Evolutionary conservation across 2,888 invertebrate genomes (phyloP).

Genomic region (Cheilosia impressa): DNA sequence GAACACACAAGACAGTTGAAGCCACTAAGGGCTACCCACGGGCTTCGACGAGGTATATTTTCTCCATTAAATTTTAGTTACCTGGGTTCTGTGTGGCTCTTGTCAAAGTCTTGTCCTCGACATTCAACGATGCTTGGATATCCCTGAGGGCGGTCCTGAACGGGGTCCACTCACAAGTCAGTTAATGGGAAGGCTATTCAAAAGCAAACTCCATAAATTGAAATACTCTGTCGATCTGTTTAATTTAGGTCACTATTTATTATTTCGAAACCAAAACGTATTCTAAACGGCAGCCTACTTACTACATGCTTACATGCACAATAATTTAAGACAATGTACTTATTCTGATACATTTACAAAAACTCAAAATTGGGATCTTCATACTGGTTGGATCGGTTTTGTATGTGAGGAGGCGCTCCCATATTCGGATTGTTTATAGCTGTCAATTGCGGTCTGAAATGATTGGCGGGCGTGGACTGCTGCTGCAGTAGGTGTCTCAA

Average conservation of each 20-base stretch:
- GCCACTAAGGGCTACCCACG: too few species aligned
- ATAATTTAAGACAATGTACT: background rate
- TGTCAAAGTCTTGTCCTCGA: too few species aligned
- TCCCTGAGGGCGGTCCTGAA: too few species aligned
- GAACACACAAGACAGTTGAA: too few species aligned
- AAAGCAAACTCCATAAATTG: too few species aligned
- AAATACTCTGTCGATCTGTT: too few species aligned
- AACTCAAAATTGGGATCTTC: constrained; percentile 82
- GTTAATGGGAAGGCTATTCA: too few species aligned
- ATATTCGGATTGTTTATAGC: constrained; percentile 76
- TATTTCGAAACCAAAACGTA: background rate
- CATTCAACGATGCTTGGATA: too few species aligned
- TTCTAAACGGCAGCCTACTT: background rate
- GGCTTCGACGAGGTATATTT: too few species aligned
- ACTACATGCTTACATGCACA: background rate
- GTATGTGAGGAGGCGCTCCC: constrained; percentile 77
- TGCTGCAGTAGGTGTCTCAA: constrained; percentile 90
- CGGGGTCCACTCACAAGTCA: too few species aligned
- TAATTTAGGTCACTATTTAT: background rate
- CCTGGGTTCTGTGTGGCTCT: too few species aligned
- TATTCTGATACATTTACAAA: constrained; percentile 77
- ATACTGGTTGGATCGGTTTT: constrained; percentile 79
- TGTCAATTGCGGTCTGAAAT: constrained; percentile 82
- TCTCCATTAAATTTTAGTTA: too few species aligned
- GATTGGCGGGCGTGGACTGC: constrained; percentile 82